Conservation (phyloP, 2,797 vertebrate species). For the Salarias fasciatus region DNA sequence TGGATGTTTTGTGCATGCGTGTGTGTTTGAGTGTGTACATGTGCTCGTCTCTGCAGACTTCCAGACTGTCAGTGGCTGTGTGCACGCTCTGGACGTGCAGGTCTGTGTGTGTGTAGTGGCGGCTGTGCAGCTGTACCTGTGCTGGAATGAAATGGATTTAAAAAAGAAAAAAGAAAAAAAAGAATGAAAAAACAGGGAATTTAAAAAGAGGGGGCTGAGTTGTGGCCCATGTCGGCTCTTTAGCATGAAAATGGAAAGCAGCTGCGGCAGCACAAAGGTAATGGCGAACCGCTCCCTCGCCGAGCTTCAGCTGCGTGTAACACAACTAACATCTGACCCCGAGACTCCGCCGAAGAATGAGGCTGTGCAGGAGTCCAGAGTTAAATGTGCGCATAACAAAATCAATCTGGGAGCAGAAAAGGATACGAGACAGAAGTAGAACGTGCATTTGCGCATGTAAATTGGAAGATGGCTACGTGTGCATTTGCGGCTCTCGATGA, state of each 20-base stretch:
- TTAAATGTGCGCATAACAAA: too few relatives aligned
- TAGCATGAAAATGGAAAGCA: conserved; percentile 42
- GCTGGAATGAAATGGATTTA: conserved; percentile 19
- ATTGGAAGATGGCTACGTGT: background rate
- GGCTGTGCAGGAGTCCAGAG: background rate
- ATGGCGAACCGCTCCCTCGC: conserved; percentile 49
- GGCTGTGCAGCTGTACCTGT: conserved; percentile 1
- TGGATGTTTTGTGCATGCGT: conserved; percentile 19
- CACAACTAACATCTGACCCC: conserved; percentile 49
- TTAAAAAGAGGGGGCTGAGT: background rate
- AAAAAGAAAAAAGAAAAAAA: background rate
- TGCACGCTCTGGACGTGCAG: background rate
- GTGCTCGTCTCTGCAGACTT: background rate
- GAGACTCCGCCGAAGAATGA: conserved; percentile 21
- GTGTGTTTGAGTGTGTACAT: background rate
- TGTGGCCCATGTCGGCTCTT: conserved; percentile 28
- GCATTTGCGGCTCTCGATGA: background rate
- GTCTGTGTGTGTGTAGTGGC: too few relatives aligned
- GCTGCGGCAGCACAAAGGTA: conserved; percentile 64
- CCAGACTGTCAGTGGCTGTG: background rate
- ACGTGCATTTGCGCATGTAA: background rate
- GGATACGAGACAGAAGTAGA: background rate
- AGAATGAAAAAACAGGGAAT: too few relatives aligned
- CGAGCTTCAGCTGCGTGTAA: conserved; percentile 41
- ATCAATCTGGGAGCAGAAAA: too few relatives aligned